These are phyloP conservation scores for Drosophila murphyi DNA, from an alignment of 1,140 invertebrate species.

Conservation along the genomic window DNA sequence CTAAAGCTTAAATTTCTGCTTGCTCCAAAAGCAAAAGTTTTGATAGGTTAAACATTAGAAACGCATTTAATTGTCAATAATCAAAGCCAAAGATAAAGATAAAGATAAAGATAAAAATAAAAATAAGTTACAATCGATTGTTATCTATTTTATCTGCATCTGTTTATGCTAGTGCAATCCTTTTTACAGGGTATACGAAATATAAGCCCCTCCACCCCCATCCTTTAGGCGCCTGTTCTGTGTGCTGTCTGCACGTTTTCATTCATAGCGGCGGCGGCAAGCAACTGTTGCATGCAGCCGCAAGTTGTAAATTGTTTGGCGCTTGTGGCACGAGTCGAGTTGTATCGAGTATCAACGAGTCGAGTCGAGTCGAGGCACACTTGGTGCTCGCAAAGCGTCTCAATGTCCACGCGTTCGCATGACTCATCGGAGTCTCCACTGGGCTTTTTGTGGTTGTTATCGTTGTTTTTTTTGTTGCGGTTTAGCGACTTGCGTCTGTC, in stretches of 20 bases:
- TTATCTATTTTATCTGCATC: no score
- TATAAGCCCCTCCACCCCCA: background rate
- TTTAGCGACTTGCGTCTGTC: background rate
- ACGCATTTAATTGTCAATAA: no score
- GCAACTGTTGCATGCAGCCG: slow-evolving; percentile 70
- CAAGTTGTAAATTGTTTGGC: slow-evolving; percentile 60
- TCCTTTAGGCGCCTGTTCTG: background rate
- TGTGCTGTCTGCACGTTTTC: slow-evolving; percentile 63
- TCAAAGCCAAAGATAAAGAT: no score
- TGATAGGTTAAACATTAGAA: no score
- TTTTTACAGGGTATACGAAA: background rate
- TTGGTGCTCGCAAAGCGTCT: slow-evolving; percentile 23
- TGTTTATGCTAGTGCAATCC: no score
- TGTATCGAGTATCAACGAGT: no score
- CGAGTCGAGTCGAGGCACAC: slow-evolving; percentile 18
- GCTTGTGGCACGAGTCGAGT: slow-evolving; percentile 45
- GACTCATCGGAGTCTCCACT: slow-evolving; percentile 41
- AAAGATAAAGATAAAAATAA: no score
- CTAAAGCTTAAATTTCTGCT: no score
- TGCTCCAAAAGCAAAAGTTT: no score
- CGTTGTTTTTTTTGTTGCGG: slow-evolving; percentile 3
- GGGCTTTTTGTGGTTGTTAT: slow-evolving; percentile 5
- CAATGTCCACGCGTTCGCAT: slow-evolving; percentile 40
- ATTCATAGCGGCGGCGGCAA: slow-evolving; percentile 55
- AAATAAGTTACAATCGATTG: no score